A percentile compares a stretch with the other conserved stretches of the same genome.
These are phyloP conservation scores for Coelopa frigida DNA, from an alignment of 1,140 invertebrate genomes.

Conservation along the genomic window DNA sequence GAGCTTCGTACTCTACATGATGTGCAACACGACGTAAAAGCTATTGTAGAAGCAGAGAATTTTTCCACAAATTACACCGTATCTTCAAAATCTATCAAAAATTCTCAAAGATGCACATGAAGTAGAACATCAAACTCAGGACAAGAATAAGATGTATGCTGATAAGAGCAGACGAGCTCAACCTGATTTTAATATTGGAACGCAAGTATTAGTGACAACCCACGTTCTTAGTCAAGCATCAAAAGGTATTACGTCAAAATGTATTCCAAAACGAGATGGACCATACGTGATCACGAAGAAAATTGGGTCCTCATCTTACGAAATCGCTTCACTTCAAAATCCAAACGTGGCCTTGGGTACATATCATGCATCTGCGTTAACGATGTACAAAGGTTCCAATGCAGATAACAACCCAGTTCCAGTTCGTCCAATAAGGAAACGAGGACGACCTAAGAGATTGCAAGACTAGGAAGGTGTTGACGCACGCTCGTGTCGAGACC, in stretches of 20 bases:
- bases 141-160: conserved; percentile 5
- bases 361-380: background rate
- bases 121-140: background rate
- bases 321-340: conserved; percentile 13
- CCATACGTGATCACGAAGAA: conserved; percentile 22
- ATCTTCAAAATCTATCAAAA: conserved; percentile 14
- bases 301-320: conserved; percentile 21
- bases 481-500: conserved; percentile 3
- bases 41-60: conserved; percentile 23
- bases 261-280: conserved; percentile 34
- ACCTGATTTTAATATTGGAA: conserved; percentile 19
- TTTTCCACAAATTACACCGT: conserved; percentile 26
- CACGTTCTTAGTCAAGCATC: conserved; percentile 25
- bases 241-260: conserved; percentile 27
- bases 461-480: background rate
- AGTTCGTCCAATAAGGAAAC: conserved; percentile 2
- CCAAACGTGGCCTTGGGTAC: no score
- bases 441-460: conserved; percentile 8
- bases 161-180: conserved; percentile 16
- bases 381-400: background rate
- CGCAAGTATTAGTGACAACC: conserved; percentile 28
- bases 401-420: background rate
- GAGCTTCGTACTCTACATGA: conserved; percentile 23
- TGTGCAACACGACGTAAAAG: conserved; percentile 23
- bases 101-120: conserved; percentile 18